Evolutionary conservation across 1,140 invertebrate species (phyloP), one percentile per base, ranked within the genome.

Genomic region (Cyclargus thomasi): DNA sequence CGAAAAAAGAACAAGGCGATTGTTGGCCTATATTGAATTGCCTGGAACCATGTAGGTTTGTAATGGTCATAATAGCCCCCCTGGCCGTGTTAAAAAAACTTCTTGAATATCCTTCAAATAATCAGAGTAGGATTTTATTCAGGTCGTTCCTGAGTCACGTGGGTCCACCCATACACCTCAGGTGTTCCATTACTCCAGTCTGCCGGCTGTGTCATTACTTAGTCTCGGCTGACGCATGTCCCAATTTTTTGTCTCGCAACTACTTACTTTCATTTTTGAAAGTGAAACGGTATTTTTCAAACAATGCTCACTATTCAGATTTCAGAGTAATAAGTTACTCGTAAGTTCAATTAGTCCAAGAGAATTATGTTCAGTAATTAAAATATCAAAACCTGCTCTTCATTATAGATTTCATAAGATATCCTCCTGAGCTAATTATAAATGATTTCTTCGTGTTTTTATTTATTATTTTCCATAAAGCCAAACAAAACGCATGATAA

Each of bases 201-300:
- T 29, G 39, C 53, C 39, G 39, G 63, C 29, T 29, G 29, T 29
- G 22, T 66, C 65, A 66, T 55, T 66, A 57, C 53, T 59, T 23
- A 66, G 65, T 35, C 68, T 53, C 68, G 70, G 68, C 53, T 72
- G 73, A 70, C 62, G 53, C 65, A 65, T 39, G 70, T 67, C 66
- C 70, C 23, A 64, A 69, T 74, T 74, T 74, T 68, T 74, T 68
- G 62, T 72, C 67, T 47, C 22, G 11, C 35, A 20, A 29, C 59
- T 63, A 53, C 64, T 74, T 70, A 74, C 73, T 72, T 72, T 74
- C 73, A 55, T 66, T 70, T 74, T 74, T 64, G 73, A 72, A 74
- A 74, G 71, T 74, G 70, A 71, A 72, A 63, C 66, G 67, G 18
- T n/a, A 14, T 65, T 82, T 55, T 8, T 55, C 18, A 20, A 59